Evolutionary conservation across 1,140 invertebrate genomes (phyloP), one percentile per base, ranked within the genome.

Genomic region (Brachionus sp.): DNA sequence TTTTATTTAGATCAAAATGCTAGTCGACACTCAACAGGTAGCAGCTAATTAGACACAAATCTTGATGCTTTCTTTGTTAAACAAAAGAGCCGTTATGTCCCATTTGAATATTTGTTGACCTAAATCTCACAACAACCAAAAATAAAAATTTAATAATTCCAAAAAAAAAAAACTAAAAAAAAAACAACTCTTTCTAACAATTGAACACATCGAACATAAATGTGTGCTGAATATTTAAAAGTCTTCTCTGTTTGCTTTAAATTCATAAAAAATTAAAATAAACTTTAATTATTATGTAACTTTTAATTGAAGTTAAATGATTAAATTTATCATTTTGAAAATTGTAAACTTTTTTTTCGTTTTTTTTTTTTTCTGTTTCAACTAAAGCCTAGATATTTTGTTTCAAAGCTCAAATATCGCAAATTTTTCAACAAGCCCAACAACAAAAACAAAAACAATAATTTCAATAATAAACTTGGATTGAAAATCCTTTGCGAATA

Each of bases 231-330:
- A 19, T 57, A 29, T 29, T 57, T 57, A 16, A 19, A 57, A 57
- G 50, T 7, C 19, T 57, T 57, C 50, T 57, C 50, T 57, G 19
- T 57, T 57, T 25, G 19, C 50, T 57, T 57, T 57, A 57, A 57
- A 57, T 19, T 57, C 50, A 1, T 5, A 57, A 57, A 57, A 57
- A 19, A 57, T 19, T 25, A 57, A 57, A 57, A 57, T 57, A 57
- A 57, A 57, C 50, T 57, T 57, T 57, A 53, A 7, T 53, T 53
- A 57, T 57, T 57, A 57, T 10, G 19, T 57, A 57, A 57, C 50
- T 57, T 57, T 57, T 57, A 57, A 57, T 57, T 57, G 50, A 57
- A 57, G 50, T 57, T 57, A 57, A 57, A 57, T 57, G 50, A 57
- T 57, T 57, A 25, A 57, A 57, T 57, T 57, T 57, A 57, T 57